Conservation (phyloP, 2,888 invertebrate genomes). For the Therioaphis trifolii region DNA sequence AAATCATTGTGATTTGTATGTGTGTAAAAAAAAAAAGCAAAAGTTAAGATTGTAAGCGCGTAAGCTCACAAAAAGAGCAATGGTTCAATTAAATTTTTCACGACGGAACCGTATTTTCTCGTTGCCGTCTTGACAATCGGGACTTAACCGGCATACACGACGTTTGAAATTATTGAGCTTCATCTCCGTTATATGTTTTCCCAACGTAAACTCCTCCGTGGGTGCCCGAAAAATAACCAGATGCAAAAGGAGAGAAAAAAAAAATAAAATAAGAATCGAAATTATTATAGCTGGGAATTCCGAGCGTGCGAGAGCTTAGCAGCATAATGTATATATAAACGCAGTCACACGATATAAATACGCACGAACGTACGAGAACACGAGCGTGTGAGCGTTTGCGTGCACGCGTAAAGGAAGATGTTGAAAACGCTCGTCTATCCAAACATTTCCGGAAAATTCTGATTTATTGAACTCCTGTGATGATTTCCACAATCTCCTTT, state of each 20-base stretch:
- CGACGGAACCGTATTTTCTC: constrained; percentile 16
- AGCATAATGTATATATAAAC: background rate
- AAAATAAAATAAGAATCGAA: too few species aligned
- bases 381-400: background rate
- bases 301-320: background rate
- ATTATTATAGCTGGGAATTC: constrained; percentile 46
- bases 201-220: background rate
- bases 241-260: too few species aligned
- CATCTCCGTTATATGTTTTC: constrained; percentile 23
- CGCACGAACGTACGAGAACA: background rate
- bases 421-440: background rate
- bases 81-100: too few species aligned
- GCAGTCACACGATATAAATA: background rate
- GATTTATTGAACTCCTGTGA: constrained; percentile 41
- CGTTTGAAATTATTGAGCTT: constrained; percentile 22
- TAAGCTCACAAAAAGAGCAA: too few species aligned
- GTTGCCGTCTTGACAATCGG: background rate
- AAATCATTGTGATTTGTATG: too few species aligned
- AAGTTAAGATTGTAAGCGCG: too few species aligned
- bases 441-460: constrained; percentile 42
- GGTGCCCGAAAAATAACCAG: constrained; percentile 1
- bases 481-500: constrained; percentile 7
- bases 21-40: too few species aligned
- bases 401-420: background rate
- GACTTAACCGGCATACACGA: background rate